A percentile compares a stretch with the other conserved stretches of the same genome.
These are phyloP conservation scores for Chamaetylas fuelleborni DNA, from an alignment of 2,113 vertebrate species.

Conservation along the genomic window DNA sequence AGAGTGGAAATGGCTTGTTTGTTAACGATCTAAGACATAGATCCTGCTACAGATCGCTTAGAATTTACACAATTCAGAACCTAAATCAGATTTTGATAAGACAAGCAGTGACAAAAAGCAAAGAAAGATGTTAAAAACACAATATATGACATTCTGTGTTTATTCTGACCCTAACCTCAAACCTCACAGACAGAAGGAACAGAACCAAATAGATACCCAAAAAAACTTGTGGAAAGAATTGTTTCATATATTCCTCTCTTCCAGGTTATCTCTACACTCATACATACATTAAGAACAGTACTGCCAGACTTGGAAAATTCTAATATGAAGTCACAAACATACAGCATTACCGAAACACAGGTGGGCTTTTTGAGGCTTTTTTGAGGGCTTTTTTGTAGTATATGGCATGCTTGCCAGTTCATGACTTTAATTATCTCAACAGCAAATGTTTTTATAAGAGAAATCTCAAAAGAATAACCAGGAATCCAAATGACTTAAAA, in stretches of 20 bases:
- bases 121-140: not conserved
- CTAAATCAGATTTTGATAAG: not conserved
- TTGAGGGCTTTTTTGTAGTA: accelerated
- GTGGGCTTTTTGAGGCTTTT: not conserved
- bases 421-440: not conserved
- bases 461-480: not conserved
- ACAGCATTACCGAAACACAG: not conserved
- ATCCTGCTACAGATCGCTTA: not conserved
- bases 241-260: not conserved
- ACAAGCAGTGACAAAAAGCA: not conserved
- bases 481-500: not conserved
- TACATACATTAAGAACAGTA: not conserved
- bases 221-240: not conserved
- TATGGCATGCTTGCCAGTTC: not conserved
- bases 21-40: not conserved
- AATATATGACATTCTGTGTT: not conserved
- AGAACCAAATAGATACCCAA: not conserved
- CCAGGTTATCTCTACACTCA: not conserved
- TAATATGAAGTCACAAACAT: not conserved
- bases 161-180: not conserved
- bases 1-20: not conserved
- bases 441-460: not conserved
- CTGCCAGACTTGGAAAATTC: not conserved
- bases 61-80: not conserved
- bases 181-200: not conserved